phyloP scores from a whole-genome alignment of 2,888 invertebrate genomes.

The Apamea anceps region DNA sequence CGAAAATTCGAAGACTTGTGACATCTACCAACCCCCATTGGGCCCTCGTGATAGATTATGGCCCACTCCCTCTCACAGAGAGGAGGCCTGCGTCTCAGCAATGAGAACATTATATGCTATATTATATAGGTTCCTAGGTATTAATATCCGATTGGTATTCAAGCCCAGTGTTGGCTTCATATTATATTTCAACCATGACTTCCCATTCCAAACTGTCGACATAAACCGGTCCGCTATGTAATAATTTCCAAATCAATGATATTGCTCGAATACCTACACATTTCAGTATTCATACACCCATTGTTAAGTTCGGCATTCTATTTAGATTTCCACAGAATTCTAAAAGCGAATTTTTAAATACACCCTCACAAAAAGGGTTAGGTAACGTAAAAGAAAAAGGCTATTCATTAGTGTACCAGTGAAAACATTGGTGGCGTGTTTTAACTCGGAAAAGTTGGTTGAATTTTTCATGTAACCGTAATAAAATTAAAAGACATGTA shows the following conservation, averaged over 20 bases:
- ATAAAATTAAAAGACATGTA: slow-evolving; percentile 64
- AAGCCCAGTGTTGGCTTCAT: not conserved
- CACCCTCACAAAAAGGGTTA: slow-evolving; percentile 30
- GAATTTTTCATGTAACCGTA: slow-evolving; percentile 62
- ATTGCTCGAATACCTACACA: not conserved
- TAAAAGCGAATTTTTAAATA: slow-evolving; percentile 47
- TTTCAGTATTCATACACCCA: not conserved
- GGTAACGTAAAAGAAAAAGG: slow-evolving; percentile 60
- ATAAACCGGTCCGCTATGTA: not conserved
- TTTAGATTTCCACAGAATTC: slow-evolving; percentile 19
- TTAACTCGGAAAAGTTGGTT: slow-evolving; percentile 61
- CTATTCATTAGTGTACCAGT: slow-evolving; percentile 67
- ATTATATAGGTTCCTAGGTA: not conserved
- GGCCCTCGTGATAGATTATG: too few relatives aligned
- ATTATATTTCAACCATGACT: not conserved
- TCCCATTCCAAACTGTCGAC: not conserved
- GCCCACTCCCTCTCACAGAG: too few relatives aligned
- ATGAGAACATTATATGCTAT: too few relatives aligned
- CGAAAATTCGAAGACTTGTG: too few relatives aligned
- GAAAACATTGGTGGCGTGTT: slow-evolving; percentile 63
- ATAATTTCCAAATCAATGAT: not conserved
- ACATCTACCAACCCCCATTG: too few relatives aligned
- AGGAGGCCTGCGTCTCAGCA: too few relatives aligned
- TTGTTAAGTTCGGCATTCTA: slow-evolving; percentile 21
- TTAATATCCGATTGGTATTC: not conserved